Evolutionary conservation across 2,797 vertebrate genomes (phyloP), one percentile per base, ranked within the genome.

Genomic region (Pseudomugil tenellus): DNA sequence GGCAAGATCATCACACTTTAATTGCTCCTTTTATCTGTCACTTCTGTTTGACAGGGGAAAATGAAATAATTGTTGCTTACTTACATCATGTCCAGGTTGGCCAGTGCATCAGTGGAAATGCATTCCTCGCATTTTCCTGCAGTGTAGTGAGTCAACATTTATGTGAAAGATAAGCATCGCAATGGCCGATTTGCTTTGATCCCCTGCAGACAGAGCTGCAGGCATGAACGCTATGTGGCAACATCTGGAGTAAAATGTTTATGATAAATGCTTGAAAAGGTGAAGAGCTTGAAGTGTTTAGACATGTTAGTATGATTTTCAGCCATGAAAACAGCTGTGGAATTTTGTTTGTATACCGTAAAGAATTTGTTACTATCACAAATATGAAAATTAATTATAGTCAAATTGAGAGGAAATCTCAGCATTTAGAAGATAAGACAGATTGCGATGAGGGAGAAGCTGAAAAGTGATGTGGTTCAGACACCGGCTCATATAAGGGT

Each of bases 391-490:
- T 63, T 48, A 31, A 41, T 32, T 51, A 77, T 73, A 79, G 61
- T 39, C 14, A 21, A 48, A 58, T 46, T 43, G 1, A 65, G 55
- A 43, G 55, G 34, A 67, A 65, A 77, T 31, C 48, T 41, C 26
- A 54, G 61, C 56, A 32, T 71, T 64, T 23, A 4, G 59, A 72
- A 77, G 56, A 32, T 75, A 34, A 54, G 65, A 41, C 81, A 72
- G 77, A 83, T 78, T 74, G 71, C 39, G 58, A 61, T 26, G 1
- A 81, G 77, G 64, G 48, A 63, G 63, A 84, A 55, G 70, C 55
- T 6, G 0, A 31, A 29, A 61, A 77, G 62, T 43, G 67, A 81
- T 73, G 51, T 31, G 21, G 46, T 52, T 79, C 68, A 73, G 34
- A 62, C 57, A 69, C 19, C 19, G 1, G 31, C 67, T 59, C n/a